Conservation (phyloP, 2,797 vertebrate genomes). For the Semaprochilodus insignis region DNA sequence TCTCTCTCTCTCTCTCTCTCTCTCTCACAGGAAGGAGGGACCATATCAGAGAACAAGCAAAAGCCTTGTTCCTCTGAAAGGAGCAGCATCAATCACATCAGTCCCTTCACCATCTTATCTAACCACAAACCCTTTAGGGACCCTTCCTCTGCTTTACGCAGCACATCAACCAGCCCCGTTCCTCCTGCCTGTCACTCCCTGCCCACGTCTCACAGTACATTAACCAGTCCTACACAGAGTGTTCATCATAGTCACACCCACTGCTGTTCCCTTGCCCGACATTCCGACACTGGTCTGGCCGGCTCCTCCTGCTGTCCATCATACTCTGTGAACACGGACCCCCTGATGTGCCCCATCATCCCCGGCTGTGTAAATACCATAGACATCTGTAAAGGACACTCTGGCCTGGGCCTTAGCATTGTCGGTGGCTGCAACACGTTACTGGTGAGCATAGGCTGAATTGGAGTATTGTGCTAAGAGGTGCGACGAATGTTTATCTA, state of each 20-base stretch:
- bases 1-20: constrained; percentile 71
- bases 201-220: constrained; percentile 51
- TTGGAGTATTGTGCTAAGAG: not conserved
- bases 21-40: constrained; percentile 81
- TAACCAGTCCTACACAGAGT: constrained; percentile 25
- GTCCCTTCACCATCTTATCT: constrained; percentile 59
- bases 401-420: constrained; percentile 93
- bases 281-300: constrained; percentile 31
- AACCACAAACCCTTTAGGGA: constrained; percentile 41
- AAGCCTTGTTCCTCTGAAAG: constrained; percentile 29
- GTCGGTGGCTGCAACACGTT: constrained; percentile 93
- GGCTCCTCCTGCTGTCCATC: constrained; percentile 78
- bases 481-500: not conserved
- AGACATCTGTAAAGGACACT: constrained; percentile 89
- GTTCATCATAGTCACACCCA: constrained; percentile 7
- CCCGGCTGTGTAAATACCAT: constrained; percentile 89
- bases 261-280: constrained; percentile 44
- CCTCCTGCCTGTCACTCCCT: constrained; percentile 37
- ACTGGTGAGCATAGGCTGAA: constrained; percentile 79
- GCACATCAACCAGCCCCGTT: constrained; percentile 41
- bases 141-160: constrained; percentile 20
- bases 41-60: constrained; percentile 33
- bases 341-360: constrained; percentile 83
- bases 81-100: constrained; percentile 81
- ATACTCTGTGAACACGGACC: constrained; percentile 79